Base-by-base conservation (phyloP, 2,113 vertebrate genomes). In the Rhizomys pruinosus region DNA sequence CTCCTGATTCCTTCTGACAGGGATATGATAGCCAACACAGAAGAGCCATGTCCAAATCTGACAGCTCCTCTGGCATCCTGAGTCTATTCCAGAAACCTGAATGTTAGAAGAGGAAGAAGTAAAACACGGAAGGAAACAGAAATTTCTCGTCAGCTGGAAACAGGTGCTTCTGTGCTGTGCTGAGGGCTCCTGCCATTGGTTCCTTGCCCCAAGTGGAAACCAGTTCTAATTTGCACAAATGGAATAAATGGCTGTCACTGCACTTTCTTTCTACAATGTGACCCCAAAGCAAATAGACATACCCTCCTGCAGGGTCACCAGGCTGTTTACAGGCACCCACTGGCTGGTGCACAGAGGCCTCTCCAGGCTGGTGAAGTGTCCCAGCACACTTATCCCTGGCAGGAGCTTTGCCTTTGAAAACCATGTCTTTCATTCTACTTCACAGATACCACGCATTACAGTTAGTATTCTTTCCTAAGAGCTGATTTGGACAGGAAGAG, bases 31-130 rank as follows among this genome's bases (percentile, higher is more conserved):
- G 32, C 59, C 34, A 87, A 72, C 85, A 64, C 9, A 84, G 64
- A 68, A 42, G 34, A 42, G 66, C 20, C 20, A 9, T 76, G 39
- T 86, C 89, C 29, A 74, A 93, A 69, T 74, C 77, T 72, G 3
- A 2, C 16, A 44, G 77, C 15, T 68, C 15, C 66, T 61, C 73
- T 82, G 39, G 52, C 17, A 68, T 23, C 39, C 85, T 79, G 88
- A 64, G 37, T 86, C 42, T 64, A 3, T 71, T 90, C 94, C 93
- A 92, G 86, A 89, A 86, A 90, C 42, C 59, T 7, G 20, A 88
- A 85, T 47, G 87, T 88, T 68, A 25, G 64, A 72, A 87, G 76
- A 87, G 15, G 68, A 77, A 94, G 29, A 87, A 92, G 71, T 10
- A 34, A 89, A 37, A 57, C 19, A 44, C 89, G 23, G 52, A 78